A percentile compares a stretch with the other conserved stretches of the same genome.
phyloP scores from a whole-genome alignment of 1,140 invertebrate species.

The Ceratosolen solmsi region DNA sequence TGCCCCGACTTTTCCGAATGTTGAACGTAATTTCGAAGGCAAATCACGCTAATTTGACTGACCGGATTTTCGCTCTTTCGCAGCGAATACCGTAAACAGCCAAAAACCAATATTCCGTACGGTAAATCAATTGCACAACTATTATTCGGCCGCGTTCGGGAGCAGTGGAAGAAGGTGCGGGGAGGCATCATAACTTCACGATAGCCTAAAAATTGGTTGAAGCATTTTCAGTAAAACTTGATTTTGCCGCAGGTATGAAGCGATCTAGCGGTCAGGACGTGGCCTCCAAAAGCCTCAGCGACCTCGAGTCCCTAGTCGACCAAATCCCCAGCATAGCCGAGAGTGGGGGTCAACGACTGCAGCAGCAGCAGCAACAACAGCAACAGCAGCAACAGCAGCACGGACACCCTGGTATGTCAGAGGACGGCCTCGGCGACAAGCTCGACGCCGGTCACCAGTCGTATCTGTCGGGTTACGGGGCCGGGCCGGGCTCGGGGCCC shows the following conservation, averaged over 20 bases:
- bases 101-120: too few relatives aligned
- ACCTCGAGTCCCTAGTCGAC: slow-evolving; percentile 90
- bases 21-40: too few relatives aligned
- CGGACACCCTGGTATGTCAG: slow-evolving; percentile 60
- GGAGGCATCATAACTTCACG: too few relatives aligned
- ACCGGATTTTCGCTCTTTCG: too few relatives aligned
- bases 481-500: slow-evolving; percentile 49
- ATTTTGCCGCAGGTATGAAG: slow-evolving; percentile 54
- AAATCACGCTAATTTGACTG: too few relatives aligned
- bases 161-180: too few relatives aligned
- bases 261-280: slow-evolving; percentile 78
- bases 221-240: too few relatives aligned
- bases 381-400: slow-evolving; percentile 60
- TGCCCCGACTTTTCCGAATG: too few relatives aligned
- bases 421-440: slow-evolving; percentile 59
- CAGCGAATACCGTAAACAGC: too few relatives aligned
- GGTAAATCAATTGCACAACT: too few relatives aligned
- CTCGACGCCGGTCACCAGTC: slow-evolving; percentile 63
- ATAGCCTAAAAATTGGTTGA: too few relatives aligned
- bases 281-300: slow-evolving; percentile 89
- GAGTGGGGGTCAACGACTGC: slow-evolving; percentile 70
- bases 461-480: slow-evolving; percentile 62
- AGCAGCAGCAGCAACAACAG: slow-evolving; percentile 53
- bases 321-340: slow-evolving; percentile 92
- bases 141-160: not conserved